These are phyloP conservation scores for Poecilia picta DNA, from an alignment of 2,797 vertebrate genomes.

Conservation along the genomic window DNA sequence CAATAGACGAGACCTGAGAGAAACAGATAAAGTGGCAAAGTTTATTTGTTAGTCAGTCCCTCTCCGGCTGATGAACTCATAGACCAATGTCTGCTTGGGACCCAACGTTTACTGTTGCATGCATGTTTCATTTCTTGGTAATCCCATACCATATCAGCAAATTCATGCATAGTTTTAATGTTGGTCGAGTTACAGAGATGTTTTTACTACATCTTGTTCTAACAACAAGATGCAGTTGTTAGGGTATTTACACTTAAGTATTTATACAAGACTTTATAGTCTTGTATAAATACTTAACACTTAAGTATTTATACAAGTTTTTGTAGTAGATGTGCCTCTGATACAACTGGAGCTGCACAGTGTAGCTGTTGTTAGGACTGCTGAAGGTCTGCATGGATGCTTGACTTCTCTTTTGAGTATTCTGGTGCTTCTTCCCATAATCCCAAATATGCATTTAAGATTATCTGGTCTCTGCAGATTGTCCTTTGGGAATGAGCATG, in stretches of 20 bases:
- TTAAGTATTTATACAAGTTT: no score
- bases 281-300: no score
- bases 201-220: neutral
- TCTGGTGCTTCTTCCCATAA: neutral
- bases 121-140: neutral
- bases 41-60: no score
- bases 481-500: no score
- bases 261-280: no score
- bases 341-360: neutral
- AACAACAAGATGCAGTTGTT: no score
- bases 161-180: neutral
- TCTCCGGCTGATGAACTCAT: neutral
- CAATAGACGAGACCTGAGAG: constrained; percentile 82
- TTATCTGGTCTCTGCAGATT: neutral
- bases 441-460: neutral
- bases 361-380: neutral
- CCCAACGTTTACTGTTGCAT: neutral
- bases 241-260: neutral
- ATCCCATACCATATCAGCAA: neutral
- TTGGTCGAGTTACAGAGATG: neutral
- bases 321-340: neutral
- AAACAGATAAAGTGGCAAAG: neutral
- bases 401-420: neutral
- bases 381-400: neutral
- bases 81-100: neutral